These are phyloP conservation scores for Zaprionus lachaisei DNA, from an alignment of 1,140 invertebrate species.

Conservation along the genomic window DNA sequence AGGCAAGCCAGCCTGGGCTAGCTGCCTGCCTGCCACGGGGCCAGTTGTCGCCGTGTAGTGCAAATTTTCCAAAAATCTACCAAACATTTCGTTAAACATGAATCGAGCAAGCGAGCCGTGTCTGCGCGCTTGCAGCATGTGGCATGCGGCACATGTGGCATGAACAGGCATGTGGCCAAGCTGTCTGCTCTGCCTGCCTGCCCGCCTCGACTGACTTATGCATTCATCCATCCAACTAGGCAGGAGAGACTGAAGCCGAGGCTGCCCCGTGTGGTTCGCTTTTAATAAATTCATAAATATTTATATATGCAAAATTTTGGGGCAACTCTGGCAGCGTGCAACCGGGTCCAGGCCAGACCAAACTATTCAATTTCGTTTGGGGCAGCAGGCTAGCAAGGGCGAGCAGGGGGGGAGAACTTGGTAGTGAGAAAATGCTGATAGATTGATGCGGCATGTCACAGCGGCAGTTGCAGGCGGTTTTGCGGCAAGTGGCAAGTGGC, in stretches of 20 bases:
- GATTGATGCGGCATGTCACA: constrained; percentile 80
- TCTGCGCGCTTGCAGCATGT: constrained; percentile 19
- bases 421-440: constrained; percentile 69
- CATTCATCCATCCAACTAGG: constrained; percentile 76
- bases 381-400: background rate
- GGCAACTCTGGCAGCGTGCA: constrained; percentile 62
- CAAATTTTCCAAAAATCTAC: constrained; percentile 79
- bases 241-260: constrained; percentile 11
- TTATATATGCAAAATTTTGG: constrained; percentile 83
- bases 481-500: constrained; percentile 13
- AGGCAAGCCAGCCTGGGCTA: background rate
- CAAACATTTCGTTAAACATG: constrained; percentile 74
- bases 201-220: constrained; percentile 73
- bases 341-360: constrained; percentile 57
- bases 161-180: constrained; percentile 25
- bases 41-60: constrained; percentile 57
- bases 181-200: constrained; percentile 31
- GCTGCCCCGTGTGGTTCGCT: constrained; percentile 64
- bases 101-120: constrained; percentile 29
- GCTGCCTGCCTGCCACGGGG: background rate
- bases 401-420: background rate
- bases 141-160: constrained; percentile 33
- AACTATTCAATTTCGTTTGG: constrained; percentile 74
- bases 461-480: constrained; percentile 25
- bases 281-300: constrained; percentile 84